Percentiles rank a stretch among this genome's conserved stretches.
Conservation (phyloP, 64 coral and sea anemone genomes). For the Orbicella faveolata region DNA sequence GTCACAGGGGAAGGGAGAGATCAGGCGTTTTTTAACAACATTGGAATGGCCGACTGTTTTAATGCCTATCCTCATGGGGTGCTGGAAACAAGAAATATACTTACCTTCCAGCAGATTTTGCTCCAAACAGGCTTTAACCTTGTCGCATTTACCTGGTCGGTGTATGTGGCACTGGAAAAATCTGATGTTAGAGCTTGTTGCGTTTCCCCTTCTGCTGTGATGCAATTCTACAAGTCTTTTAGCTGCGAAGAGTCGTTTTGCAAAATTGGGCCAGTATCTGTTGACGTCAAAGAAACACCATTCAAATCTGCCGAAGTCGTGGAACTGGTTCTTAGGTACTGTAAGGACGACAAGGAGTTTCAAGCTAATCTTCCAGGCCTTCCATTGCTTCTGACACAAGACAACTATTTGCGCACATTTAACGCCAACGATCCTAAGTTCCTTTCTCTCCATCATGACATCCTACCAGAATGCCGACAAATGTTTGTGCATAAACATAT, state of each 20-base stretch:
- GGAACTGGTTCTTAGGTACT: too few species aligned
- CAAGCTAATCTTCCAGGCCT: too few species aligned
- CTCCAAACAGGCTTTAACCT: conserved; percentile 64
- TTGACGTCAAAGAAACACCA: conserved; percentile 26
- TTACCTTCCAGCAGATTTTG: neutral
- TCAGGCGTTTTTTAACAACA: conserved; percentile 61
- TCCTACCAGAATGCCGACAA: too few species aligned
- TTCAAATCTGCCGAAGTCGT: too few species aligned
- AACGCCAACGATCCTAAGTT: too few species aligned
- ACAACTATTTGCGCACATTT: too few species aligned
- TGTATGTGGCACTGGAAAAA: neutral
- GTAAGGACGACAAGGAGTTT: too few species aligned
- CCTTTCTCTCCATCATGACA: too few species aligned
- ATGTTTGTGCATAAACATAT: too few species aligned
- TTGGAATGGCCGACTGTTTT: neutral
- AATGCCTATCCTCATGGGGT: neutral
- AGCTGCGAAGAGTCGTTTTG: neutral
- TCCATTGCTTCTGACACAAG: too few species aligned
- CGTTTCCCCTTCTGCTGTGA: conserved; percentile 42
- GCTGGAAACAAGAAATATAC: neutral
- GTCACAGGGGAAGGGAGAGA: conserved; percentile 32
- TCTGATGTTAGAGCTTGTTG: neutral
- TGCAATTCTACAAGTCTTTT: conserved; percentile 65
- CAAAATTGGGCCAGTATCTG: conserved; percentile 38
- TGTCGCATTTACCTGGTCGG: conserved; percentile 20